Evolutionary conservation across 2,888 invertebrate species (phyloP).

Genomic region (Bursaphelenchus okinawaensis): DNA sequence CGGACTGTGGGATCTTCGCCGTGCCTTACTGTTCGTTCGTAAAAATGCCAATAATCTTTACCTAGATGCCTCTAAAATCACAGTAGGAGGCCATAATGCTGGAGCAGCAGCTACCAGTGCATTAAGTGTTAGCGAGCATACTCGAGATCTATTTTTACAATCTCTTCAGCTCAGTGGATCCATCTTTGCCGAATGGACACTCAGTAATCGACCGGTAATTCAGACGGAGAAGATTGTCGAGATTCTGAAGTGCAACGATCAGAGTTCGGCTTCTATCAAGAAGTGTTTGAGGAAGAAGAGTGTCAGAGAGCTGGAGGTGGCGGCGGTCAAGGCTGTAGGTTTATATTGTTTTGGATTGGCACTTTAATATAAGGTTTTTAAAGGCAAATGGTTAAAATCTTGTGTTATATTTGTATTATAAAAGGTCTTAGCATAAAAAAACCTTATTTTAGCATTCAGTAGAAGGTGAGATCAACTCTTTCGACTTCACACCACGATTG

Average conservation of each 20-base stretch:
- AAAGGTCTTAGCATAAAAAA: too few relatives aligned
- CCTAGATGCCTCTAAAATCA: conserved; percentile 27
- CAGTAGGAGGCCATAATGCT: conserved; percentile 31
- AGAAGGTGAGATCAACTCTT: conserved; percentile 12
- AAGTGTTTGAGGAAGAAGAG: conserved; percentile 19
- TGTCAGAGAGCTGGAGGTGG: conserved; percentile 14
- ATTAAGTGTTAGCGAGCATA: conserved; percentile 15
- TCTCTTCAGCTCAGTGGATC: conserved; percentile 32
- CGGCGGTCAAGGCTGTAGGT: conserved; percentile 16
- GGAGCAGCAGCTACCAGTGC: conserved; percentile 17
- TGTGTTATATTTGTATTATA: too few relatives aligned
- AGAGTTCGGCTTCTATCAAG: conserved; percentile 17
- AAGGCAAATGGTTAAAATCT: too few relatives aligned
- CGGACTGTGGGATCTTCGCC: conserved; percentile 31
- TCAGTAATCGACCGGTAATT: conserved; percentile 2
- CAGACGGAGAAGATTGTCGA: conserved; percentile 25
- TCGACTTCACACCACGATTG: conserved; percentile 26
- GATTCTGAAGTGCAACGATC: conserved; percentile 11
- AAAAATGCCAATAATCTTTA: conserved; percentile 27
- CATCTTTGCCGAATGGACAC: conserved; percentile 19
- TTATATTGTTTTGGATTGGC: conserved; percentile 13
- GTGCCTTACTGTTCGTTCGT: conserved; percentile 25
- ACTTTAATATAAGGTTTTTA: background rate
- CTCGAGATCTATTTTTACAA: conserved; percentile 28
- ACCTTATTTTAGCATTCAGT: conserved; percentile 11